Base-by-base conservation (phyloP, 2,797 vertebrate genomes). In the Hoplostethus mediterraneus region DNA sequence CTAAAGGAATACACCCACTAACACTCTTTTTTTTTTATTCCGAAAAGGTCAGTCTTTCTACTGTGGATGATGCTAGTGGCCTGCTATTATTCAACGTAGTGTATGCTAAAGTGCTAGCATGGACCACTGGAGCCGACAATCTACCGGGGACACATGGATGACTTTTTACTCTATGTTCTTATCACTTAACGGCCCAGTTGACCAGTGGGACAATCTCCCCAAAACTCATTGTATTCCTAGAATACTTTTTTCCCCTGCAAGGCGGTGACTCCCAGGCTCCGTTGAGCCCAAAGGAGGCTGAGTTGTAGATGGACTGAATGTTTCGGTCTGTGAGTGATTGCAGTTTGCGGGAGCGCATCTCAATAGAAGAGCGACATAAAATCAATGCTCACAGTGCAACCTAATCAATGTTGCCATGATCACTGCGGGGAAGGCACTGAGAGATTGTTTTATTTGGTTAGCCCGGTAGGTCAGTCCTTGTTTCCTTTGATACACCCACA, bases 401-500 rank as follows among this genome's bases (percentile, higher is more conserved):
- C 71, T 77, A 68, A 89, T 89, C 81, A 79, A 88, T 86, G 86
- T 48, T 75, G 84, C 73, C 85, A 86, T 88, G 80, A 90, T 90
- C 75, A 76, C 75, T 63, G 7, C 9, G 21, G 25, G 36, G 55
- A 68, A 64, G 61, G 40, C 60, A 4, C 70, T 73, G 70, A 78
- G 65, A 61, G 71, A 31, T 62, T 30, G 65, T 80, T 80, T 80
- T 44, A 75, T 84, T 81, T 42, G 63, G 49, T 82, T 75, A 59
- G 76, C 61, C 38, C 25, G 48, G 52, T 77, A 76, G 73, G 86
- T 87, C 77, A 54, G 52, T 47, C 70, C 7, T 65, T 1, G 48
- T 65, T 83, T 68, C 16, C 67, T 65, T 21, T 65, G 8, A 71
- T 48, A 25, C 25, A 9, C 14, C 6, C 12, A 14, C 60, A 4